These are phyloP conservation scores for Hirudinaria manillensis DNA, from an alignment of 2,888 invertebrate genomes.

Conservation along the genomic window DNA sequence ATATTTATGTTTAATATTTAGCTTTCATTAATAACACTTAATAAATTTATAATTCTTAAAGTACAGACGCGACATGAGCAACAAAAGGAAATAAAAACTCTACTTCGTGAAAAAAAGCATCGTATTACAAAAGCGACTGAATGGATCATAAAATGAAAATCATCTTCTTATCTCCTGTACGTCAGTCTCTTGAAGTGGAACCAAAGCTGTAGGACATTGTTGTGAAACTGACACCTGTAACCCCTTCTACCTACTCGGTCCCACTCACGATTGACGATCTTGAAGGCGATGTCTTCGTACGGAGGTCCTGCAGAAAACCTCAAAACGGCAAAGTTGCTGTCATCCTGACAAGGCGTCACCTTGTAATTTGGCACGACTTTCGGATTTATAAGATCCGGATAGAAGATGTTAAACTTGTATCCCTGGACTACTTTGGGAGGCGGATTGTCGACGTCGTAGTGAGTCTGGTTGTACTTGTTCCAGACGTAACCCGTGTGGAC, in stretches of 20 bases:
- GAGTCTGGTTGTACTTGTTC: conserved; percentile 99
- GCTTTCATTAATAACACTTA: too few species aligned
- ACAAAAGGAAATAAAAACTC: too few species aligned
- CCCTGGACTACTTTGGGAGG: conserved; percentile 99
- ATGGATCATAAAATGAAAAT: too few species aligned
- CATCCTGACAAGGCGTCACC: conserved; percentile 80
- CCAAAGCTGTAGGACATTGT: conserved; percentile 98
- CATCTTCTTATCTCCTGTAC: conserved; percentile 64
- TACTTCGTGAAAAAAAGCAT: too few species aligned
- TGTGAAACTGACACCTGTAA: conserved; percentile 97
- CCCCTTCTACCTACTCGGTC: conserved; percentile 97
- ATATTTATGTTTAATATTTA: too few species aligned
- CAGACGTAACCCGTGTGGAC: conserved; percentile 86
- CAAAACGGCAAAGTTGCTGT: conserved; percentile 86
- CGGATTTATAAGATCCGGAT: conserved; percentile 95
- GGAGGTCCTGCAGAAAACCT: conserved; percentile 98
- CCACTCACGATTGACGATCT: conserved; percentile 98
- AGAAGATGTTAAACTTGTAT: conserved; percentile 99
- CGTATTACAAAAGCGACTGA: too few species aligned
- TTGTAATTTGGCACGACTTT: conserved; percentile 82
- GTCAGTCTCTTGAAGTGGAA: conserved; percentile 98
- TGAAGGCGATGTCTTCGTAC: conserved; percentile 97
- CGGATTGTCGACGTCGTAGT: conserved; percentile 99
- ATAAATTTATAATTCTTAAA: too few species aligned
- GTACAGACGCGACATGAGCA: too few species aligned